phyloP scores from a whole-genome alignment of 2,113 vertebrate species.

The Ariopsis seemanni region DNA sequence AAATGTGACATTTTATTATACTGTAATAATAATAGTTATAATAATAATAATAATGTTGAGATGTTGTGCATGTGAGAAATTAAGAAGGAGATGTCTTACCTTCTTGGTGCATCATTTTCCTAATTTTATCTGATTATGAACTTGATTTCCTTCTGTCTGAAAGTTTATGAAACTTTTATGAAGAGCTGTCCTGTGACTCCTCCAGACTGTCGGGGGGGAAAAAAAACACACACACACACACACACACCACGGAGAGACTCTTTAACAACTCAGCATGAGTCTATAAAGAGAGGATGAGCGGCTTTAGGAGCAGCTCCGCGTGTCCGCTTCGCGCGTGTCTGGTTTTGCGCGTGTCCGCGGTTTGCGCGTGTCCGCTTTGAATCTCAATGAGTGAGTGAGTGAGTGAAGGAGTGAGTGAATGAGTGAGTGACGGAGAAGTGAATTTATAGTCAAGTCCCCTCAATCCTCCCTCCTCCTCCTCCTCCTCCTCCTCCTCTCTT shows the following conservation, averaged over 20 bases:
- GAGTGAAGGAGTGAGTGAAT: constrained; percentile 71
- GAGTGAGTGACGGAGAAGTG: constrained; percentile 68
- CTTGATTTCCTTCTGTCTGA: constrained; percentile 7
- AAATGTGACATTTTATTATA: background rate
- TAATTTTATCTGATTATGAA: background rate
- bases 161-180: background rate
- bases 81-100: constrained; percentile 4
- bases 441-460: constrained; percentile 67
- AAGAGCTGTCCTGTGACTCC: constrained; percentile 3
- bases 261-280: constrained; percentile 15
- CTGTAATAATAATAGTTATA: background rate
- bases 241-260: constrained; percentile 22
- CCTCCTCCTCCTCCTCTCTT: constrained; percentile 32
- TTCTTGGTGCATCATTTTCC: constrained; percentile 21
- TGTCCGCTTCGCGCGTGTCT: constrained; percentile 11
- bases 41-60: constrained; percentile 5
- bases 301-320: background rate
- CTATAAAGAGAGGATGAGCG: constrained; percentile 37
- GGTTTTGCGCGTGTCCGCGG: constrained; percentile 1
- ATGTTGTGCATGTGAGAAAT: background rate
- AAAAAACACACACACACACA: background rate
- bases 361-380: constrained; percentile 1
- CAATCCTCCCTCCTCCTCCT: constrained; percentile 53
- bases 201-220: constrained; percentile 13
- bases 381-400: constrained; percentile 61